These are phyloP conservation scores for Nomada fucata DNA, from an alignment of 2,888 invertebrate genomes.

Conservation along the genomic window DNA sequence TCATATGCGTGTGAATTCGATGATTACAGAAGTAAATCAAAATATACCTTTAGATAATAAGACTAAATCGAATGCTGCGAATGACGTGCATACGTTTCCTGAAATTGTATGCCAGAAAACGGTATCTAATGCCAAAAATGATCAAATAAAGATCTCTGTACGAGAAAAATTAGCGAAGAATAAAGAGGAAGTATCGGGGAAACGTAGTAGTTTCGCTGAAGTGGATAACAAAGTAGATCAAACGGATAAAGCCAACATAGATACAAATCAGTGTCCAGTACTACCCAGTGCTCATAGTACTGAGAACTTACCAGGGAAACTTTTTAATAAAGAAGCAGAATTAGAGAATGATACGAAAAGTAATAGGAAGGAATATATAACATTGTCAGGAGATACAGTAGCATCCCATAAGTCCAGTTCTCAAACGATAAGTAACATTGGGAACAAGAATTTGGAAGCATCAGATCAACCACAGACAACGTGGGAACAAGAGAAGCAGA, in stretches of 20 bases:
- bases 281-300: slow-evolving; percentile 61
- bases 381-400: slow-evolving; percentile 44
- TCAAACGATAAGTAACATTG: slow-evolving; percentile 47
- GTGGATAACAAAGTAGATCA: slow-evolving; percentile 72
- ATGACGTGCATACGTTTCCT: slow-evolving; percentile 64
- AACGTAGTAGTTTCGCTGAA: slow-evolving; percentile 77
- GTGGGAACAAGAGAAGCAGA: slow-evolving; percentile 82
- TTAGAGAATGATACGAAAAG: slow-evolving; percentile 56
- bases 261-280: slow-evolving; percentile 62
- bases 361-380: slow-evolving; percentile 56
- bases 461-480: slow-evolving; percentile 76
- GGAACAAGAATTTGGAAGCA: slow-evolving; percentile 48
- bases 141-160: slow-evolving; percentile 79
- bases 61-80: slow-evolving; percentile 62
- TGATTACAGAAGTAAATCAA: slow-evolving; percentile 62
- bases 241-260: slow-evolving; percentile 60
- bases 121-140: slow-evolving; percentile 79
- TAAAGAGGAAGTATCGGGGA: slow-evolving; percentile 77
- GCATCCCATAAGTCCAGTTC: slow-evolving; percentile 30
- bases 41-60: slow-evolving; percentile 68
- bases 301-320: slow-evolving; percentile 59
- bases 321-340: slow-evolving; percentile 59
- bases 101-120: slow-evolving; percentile 74
- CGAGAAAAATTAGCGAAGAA: slow-evolving; percentile 78
- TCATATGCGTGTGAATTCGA: slow-evolving; percentile 43